Percentiles rank a stretch among this genome's conserved stretches.
Conservation (phyloP, 2,888 invertebrate genomes). For the Clostera curtula region DNA sequence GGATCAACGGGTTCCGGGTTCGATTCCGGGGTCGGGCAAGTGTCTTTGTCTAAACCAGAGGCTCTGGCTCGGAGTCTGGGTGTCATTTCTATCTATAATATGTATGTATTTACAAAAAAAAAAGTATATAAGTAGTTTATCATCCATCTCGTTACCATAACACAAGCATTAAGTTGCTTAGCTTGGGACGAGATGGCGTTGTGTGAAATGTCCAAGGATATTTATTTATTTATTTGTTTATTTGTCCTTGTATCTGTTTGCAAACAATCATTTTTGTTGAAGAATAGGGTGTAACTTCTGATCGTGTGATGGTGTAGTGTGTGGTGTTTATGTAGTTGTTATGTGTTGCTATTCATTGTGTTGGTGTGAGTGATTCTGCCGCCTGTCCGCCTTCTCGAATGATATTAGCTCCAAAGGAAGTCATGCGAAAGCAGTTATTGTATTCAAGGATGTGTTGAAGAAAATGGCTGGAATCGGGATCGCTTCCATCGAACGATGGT, state of each 20-base stretch:
- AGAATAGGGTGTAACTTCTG: conserved; percentile 11
- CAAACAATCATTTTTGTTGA: conserved; percentile 9
- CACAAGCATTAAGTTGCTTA: too few species aligned
- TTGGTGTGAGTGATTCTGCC: conserved; percentile 19
- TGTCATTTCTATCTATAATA: too few species aligned
- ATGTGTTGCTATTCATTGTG: conserved; percentile 5
- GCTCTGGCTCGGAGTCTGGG: too few species aligned
- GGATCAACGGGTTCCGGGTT: too few species aligned
- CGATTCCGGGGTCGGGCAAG: too few species aligned
- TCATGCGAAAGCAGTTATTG: not conserved
- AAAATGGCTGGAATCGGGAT: not conserved
- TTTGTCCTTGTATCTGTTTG: conserved; percentile 25
- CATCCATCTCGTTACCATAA: too few species aligned
- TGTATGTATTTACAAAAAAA: too few species aligned
- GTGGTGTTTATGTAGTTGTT: conserved; percentile 2
- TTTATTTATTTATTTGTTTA: too few species aligned
- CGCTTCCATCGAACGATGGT: not conserved
- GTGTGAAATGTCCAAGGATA: too few species aligned
- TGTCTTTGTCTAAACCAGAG: too few species aligned
- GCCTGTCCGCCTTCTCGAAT: not conserved
- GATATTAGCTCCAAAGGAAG: not conserved
- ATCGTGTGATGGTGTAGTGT: conserved; percentile 7
- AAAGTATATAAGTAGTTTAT: too few species aligned
- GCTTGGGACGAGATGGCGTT: too few species aligned
- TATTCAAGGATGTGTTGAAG: not conserved